Evolutionary conservation across 1,140 invertebrate species (phyloP).

Genomic region (Megalopta genalis): DNA sequence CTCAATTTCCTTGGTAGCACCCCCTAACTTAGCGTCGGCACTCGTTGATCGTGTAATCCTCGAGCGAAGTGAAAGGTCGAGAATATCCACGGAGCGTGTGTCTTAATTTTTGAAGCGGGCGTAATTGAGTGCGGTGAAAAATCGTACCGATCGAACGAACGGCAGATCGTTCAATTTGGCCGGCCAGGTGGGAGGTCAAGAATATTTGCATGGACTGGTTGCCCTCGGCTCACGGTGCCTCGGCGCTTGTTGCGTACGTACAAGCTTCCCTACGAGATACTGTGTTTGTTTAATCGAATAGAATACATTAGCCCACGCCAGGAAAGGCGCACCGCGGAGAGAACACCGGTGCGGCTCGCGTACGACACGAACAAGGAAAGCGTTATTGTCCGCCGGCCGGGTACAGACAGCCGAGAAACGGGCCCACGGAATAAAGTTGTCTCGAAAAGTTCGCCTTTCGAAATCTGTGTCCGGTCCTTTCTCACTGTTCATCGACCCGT

Average conservation of each 20-base stretch:
- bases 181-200: conserved; percentile 56
- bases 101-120: no score
- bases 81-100: no score
- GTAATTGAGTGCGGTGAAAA: neutral
- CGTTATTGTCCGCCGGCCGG: conserved; percentile 37
- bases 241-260: conserved; percentile 46
- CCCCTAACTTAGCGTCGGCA: no score
- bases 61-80: no score
- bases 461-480: conserved; percentile 17
- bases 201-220: conserved; percentile 42
- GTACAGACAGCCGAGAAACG: conserved; percentile 30
- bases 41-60: no score
- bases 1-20: no score
- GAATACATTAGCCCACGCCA: conserved; percentile 69
- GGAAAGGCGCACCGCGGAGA: conserved; percentile 49
- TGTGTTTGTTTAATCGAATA: conserved; percentile 70
- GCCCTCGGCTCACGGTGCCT: conserved; percentile 18
- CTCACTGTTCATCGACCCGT: conserved; percentile 28
- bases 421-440: conserved; percentile 26
- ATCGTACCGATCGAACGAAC: conserved; percentile 40
- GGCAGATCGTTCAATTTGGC: conserved; percentile 42
- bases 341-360: conserved; percentile 39
- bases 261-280: conserved; percentile 57
- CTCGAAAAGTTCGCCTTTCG: conserved; percentile 40
- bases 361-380: conserved; percentile 44